These are phyloP conservation scores for Amblyopsis hoosieri DNA, from an alignment of 2,797 vertebrate species.

Conservation along the genomic window DNA sequence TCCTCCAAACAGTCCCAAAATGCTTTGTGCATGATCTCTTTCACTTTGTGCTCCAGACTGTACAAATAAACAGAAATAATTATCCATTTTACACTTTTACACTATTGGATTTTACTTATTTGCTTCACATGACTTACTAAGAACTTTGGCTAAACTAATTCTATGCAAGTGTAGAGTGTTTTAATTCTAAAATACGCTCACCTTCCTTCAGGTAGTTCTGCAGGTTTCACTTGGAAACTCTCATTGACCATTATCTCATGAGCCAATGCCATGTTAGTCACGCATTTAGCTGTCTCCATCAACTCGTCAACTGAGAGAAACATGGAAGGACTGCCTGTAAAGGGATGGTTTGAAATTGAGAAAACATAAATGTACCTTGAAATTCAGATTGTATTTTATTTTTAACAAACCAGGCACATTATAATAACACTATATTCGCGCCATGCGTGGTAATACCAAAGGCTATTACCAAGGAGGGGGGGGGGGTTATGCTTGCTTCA, in stretches of 20 bases:
- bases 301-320: constrained; percentile 90
- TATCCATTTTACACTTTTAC: background rate
- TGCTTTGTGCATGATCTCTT: constrained; percentile 94
- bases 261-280: constrained; percentile 94
- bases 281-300: constrained; percentile 90
- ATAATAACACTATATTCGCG: background rate
- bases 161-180: too few relatives aligned
- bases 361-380: background rate
- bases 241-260: constrained; percentile 94
- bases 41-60: constrained; percentile 91
- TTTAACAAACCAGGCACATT: background rate
- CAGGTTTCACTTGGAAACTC: constrained; percentile 86
- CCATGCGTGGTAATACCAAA: too few relatives aligned
- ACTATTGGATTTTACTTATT: too few relatives aligned
- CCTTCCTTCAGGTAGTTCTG: constrained; percentile 89
- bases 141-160: too few relatives aligned
- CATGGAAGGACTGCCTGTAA: constrained; percentile 85
- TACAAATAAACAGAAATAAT: background rate
- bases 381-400: background rate
- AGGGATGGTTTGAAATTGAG: background rate
- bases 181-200: constrained; percentile 54
- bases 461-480: too few relatives aligned
- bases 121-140: too few relatives aligned
- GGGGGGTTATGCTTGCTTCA: too few relatives aligned
- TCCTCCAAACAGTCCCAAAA: constrained; percentile 95